These are phyloP conservation scores for Gasteruption jaculator DNA, from an alignment of 2,888 invertebrate species.

Conservation along the genomic window DNA sequence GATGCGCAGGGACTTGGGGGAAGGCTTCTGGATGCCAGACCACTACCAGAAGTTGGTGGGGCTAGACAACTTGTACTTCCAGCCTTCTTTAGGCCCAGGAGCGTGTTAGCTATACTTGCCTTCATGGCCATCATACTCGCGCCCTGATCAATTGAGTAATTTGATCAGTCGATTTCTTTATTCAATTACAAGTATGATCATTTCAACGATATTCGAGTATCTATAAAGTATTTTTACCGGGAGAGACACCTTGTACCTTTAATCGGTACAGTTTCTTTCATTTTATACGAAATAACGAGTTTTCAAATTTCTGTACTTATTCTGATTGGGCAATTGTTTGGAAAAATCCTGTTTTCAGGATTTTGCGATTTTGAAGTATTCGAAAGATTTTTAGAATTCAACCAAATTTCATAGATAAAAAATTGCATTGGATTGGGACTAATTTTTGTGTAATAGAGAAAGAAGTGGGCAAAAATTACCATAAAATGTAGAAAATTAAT, in stretches of 20 bases:
- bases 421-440: neutral
- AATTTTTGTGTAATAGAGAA: neutral
- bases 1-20: constrained; percentile 52
- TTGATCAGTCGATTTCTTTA: constrained; percentile 24
- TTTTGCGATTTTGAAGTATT: too few relatives aligned
- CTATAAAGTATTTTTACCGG: too few relatives aligned
- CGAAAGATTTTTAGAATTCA: too few relatives aligned
- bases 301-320: too few relatives aligned
- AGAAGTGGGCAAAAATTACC: too few relatives aligned
- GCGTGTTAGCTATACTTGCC: constrained; percentile 51
- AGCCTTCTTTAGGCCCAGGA: constrained; percentile 63
- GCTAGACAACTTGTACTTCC: constrained; percentile 68
- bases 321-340: too few relatives aligned
- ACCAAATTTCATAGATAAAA: constrained; percentile 1
- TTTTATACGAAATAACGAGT: too few relatives aligned
- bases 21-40: constrained; percentile 49
- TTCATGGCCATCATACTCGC: constrained; percentile 50
- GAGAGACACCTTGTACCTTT: too few relatives aligned
- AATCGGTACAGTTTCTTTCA: too few relatives aligned
- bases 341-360: too few relatives aligned
- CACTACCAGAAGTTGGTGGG: constrained; percentile 56
- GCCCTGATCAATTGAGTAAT: constrained; percentile 46
- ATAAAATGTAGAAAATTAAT: too few relatives aligned
- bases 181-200: neutral
- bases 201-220: neutral